phyloP scores from a whole-genome alignment of 92 coral and sea anemone genomes.

The Zoanthus solanderi region DNA sequence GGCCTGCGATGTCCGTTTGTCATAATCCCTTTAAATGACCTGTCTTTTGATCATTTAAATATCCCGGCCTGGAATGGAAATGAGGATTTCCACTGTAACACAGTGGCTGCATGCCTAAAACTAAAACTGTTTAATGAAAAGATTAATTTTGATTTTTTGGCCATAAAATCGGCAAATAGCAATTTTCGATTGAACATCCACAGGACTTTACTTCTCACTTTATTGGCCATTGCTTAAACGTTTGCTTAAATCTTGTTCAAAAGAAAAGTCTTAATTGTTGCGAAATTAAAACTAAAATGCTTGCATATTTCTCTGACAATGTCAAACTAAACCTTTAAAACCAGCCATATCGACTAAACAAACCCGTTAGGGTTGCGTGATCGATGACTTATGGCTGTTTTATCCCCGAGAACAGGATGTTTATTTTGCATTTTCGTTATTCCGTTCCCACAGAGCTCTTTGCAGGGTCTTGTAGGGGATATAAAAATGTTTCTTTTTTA shows the following conservation, averaged over 20 bases:
- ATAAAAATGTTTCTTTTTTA: neutral
- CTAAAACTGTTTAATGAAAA: neutral
- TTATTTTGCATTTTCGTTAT: slow-evolving; percentile 1
- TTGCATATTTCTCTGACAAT: neutral
- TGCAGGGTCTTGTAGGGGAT: neutral
- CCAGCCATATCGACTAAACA: neutral
- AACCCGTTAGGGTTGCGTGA: slow-evolving; percentile 24
- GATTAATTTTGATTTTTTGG: neutral
- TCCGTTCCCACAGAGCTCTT: slow-evolving; percentile 29
- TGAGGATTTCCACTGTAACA: neutral
- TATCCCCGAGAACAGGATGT: neutral
- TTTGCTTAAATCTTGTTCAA: too few relatives aligned
- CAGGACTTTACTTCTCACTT: too few relatives aligned
- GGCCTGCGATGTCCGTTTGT: neutral
- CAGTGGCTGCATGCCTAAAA: neutral
- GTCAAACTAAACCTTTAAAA: neutral
- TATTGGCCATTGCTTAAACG: too few relatives aligned
- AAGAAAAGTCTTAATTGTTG: too few relatives aligned
- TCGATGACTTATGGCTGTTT: neutral
- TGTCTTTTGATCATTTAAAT: slow-evolving; percentile 28
- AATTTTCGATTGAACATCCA: neutral
- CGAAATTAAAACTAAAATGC: neutral
- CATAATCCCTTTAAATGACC: slow-evolving; percentile 9
- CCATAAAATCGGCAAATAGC: neutral
- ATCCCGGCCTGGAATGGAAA: neutral